Evolutionary conservation across 1,140 invertebrate genomes (phyloP).

Genomic region (Drosophila sp.): DNA sequence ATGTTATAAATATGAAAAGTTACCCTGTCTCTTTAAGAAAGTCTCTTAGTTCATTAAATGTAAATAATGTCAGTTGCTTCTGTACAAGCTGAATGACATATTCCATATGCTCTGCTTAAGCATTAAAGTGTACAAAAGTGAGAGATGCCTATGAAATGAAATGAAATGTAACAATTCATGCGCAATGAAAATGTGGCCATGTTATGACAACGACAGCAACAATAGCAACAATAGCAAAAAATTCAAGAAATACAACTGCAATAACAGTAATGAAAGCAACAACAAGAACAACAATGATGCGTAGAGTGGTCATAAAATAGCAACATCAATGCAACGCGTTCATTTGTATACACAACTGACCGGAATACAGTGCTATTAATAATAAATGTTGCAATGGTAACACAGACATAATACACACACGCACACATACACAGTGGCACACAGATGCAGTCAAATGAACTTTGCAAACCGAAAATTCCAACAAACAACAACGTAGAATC

Average conservation of each 20-base stretch:
- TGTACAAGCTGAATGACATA: neutral
- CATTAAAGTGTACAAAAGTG: conserved; percentile 2
- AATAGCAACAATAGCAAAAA: conserved; percentile 7
- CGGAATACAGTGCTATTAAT: conserved; percentile 82
- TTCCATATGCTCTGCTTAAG: conserved; percentile 1
- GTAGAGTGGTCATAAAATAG: conserved; percentile 74
- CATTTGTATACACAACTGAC: conserved; percentile 62
- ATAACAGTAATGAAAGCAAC: conserved; percentile 47
- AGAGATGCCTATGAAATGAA: conserved; percentile 30
- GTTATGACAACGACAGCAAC: conserved; percentile 56
- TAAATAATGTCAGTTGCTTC: neutral
- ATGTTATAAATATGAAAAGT: too few species aligned
- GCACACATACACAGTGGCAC: conserved; percentile 28
- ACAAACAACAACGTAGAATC: conserved; percentile 29
- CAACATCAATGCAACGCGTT: conserved; percentile 78
- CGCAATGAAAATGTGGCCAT: conserved; percentile 70
- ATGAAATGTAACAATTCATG: conserved; percentile 51
- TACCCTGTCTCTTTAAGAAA: too few species aligned
- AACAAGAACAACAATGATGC: conserved; percentile 30
- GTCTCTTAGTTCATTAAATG: neutral
- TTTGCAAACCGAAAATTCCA: conserved; percentile 68
- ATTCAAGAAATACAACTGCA: too few species aligned
- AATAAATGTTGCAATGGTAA: conserved; percentile 70
- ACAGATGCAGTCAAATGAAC: conserved; percentile 67
- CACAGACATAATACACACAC: conserved; percentile 13